Conservation (phyloP, 2,797 vertebrate genomes). For the Mus spretus region DNA sequence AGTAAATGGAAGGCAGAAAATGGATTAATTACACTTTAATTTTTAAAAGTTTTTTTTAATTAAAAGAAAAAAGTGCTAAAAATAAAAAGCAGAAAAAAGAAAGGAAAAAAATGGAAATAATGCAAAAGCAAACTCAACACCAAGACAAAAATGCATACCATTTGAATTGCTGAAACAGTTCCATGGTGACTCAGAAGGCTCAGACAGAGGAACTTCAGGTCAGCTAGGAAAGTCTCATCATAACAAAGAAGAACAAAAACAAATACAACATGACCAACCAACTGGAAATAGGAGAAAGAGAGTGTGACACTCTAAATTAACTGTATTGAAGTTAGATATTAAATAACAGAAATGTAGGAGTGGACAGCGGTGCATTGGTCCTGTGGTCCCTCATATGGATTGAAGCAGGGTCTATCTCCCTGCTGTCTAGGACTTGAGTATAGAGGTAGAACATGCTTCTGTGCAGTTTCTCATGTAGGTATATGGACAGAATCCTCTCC, state of each 20-base stretch:
- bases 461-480: background rate
- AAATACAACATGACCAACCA: background rate
- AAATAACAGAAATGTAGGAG: background rate
- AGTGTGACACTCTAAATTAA: background rate
- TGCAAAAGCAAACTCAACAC: background rate
- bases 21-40: background rate
- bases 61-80: background rate
- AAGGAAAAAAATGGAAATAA: background rate
- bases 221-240: background rate
- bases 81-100: background rate
- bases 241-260: background rate
- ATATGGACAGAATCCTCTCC: background rate
- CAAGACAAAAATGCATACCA: background rate
- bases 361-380: background rate
- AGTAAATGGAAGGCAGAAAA: background rate
- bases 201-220: background rate
- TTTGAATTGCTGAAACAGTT: background rate
- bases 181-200: background rate
- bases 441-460: background rate
- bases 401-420: too few species aligned
- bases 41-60: background rate
- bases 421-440: rapidly evolving
- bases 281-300: background rate
- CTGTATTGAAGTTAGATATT: background rate
- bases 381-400: too few species aligned